A percentile compares a stretch with the other conserved stretches of the same genome.
These are phyloP conservation scores for Trachythela sp. DNA, from an alignment of 64 coral and sea anemone species.

Conservation along the genomic window DNA sequence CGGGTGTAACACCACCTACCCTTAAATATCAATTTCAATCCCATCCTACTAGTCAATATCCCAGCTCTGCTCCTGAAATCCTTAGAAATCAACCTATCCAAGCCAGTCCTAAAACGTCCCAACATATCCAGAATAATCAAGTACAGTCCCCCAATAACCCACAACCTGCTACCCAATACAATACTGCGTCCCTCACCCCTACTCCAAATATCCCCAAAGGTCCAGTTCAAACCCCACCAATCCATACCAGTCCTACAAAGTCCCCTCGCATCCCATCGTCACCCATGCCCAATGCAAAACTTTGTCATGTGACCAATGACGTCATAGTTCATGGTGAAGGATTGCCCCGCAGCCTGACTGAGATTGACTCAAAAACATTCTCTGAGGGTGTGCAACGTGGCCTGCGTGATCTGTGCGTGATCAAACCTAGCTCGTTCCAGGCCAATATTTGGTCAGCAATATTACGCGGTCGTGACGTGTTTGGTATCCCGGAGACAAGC, in stretches of 20 bases:
- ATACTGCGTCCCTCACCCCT: too few species aligned
- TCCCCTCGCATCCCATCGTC: neutral
- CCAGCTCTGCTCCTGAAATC: neutral
- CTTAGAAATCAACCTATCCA: neutral
- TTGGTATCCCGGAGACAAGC: slow-evolving; percentile 48
- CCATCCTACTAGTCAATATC: neutral
- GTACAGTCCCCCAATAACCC: neutral
- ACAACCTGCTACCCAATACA: too few species aligned
- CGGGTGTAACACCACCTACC: neutral
- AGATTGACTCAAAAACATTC: neutral
- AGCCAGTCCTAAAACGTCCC: neutral
- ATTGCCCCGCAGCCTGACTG: neutral
- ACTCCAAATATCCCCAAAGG: neutral
- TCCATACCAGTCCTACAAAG: neutral
- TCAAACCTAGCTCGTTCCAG: slow-evolving; percentile 58
- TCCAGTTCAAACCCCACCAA: neutral
- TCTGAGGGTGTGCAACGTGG: neutral
- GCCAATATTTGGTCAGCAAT: slow-evolving; percentile 69
- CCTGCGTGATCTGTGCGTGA: slow-evolving; percentile 35
- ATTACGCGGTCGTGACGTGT: slow-evolving; percentile 77
- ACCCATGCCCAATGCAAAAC: neutral
- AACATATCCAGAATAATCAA: neutral
- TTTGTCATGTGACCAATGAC: neutral
- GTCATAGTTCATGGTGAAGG: slow-evolving; percentile 30
- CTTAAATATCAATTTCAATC: neutral